These are phyloP conservation scores for Amphilophus citrinellus DNA, from an alignment of 2,113 vertebrate genomes.

Conservation along the genomic window DNA sequence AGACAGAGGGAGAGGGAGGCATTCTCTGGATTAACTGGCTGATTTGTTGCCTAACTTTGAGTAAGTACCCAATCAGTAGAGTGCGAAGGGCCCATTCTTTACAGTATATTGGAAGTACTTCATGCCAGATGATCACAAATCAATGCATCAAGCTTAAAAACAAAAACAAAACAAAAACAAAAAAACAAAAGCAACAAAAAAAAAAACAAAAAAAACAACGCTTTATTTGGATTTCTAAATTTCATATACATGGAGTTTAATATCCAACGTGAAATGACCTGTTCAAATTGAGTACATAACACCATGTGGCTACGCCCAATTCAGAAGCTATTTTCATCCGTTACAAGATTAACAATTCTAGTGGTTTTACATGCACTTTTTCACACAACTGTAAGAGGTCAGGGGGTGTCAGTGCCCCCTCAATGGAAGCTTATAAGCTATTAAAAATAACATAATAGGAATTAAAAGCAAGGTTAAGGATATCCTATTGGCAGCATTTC, in stretches of 20 bases:
- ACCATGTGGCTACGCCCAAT: background rate
- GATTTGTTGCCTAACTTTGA: slow-evolving; percentile 57
- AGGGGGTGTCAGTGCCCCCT: too few species aligned
- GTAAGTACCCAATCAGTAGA: slow-evolving; percentile 34
- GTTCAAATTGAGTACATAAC: background rate
- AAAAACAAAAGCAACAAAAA: too few species aligned
- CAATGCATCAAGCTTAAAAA: background rate
- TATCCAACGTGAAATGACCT: background rate
- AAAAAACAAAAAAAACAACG: too few species aligned
- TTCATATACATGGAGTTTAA: background rate
- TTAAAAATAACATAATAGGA: background rate
- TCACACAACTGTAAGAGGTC: background rate
- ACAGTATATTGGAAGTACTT: background rate
- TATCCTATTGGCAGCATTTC: background rate
- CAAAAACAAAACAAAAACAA: background rate
- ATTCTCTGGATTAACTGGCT: slow-evolving; percentile 64
- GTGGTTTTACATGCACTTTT: background rate
- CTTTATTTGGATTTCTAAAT: background rate
- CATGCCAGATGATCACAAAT: background rate
- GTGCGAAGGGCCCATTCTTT: background rate
- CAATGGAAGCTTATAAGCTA: background rate
- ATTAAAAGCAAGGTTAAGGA: background rate
- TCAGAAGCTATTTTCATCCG: background rate
- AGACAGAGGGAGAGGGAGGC: slow-evolving; percentile 23
- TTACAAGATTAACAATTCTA: background rate